Evolutionary conservation across 1,140 invertebrate species (phyloP), one percentile per base, ranked within the genome.

Genomic region (Campoletis sonorensis): DNA sequence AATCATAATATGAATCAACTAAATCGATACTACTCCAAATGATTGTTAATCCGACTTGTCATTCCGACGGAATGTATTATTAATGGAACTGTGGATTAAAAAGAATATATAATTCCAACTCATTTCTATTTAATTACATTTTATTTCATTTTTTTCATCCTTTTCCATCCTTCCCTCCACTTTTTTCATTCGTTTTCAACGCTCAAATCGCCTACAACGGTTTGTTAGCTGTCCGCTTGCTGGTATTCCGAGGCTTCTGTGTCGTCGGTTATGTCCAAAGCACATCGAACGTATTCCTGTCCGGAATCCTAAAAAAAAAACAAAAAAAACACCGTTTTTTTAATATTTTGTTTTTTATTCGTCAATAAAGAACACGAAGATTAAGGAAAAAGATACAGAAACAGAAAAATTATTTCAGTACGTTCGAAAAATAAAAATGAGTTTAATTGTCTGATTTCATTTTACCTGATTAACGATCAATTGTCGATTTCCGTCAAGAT

Each of bases 391-490:
- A 54, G 18, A 54, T 54, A 54, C n/a, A 54, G 7, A n/a, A n/a
- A 5, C 30, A 33, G 30, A 33, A 33, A 33, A 33, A 45, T 11
- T 45, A 5, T 8, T 45, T 45, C 40, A 11, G 5, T 13, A 73
- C 70, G 64, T n/a, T 18, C 1, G 16, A 58, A n/a, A 58, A 58
- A 33, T 8, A 45, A 45, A 10, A 45, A 45, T 37, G 4, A 37
- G 10, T 61, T 61, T 23, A n/a, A 61, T 1, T n/a, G 8, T 2
- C 2, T 61, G n/a, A n/a, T 61, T 71, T 67, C 21, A 4, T 79
- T 83, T 73, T 82, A 91, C 90, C 30, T 88, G 83, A 82, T 88
- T 88, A 61, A 92, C 89, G 23, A 91, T 90, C 70, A 92, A 88
- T 83, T 90, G 88, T 81, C 85, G 86, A 70, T 83, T 84, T 51